These are phyloP conservation scores for Eucidaris tribuloides DNA, from an alignment of 35 echinoderm and acorn worm genomes.

Conservation along the genomic window DNA sequence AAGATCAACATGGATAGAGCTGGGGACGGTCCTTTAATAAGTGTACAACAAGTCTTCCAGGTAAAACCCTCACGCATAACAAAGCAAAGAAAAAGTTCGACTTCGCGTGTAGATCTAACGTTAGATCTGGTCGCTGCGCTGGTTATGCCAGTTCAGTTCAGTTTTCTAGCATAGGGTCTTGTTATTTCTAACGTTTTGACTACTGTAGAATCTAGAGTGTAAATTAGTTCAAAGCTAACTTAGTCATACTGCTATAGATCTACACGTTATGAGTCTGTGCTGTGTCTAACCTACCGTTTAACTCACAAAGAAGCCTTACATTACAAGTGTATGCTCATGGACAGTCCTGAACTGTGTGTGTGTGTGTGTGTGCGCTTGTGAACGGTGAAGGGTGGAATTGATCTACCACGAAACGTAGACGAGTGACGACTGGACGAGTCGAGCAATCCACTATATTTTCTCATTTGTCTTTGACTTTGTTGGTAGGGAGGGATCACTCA, in stretches of 20 bases:
- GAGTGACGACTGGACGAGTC: too few species aligned
- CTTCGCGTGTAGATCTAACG: neutral
- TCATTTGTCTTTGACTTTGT: too few species aligned
- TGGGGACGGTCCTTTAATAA: constrained; percentile 59
- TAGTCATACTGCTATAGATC: neutral
- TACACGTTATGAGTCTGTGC: too few species aligned
- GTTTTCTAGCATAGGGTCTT: neutral
- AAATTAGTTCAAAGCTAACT: neutral
- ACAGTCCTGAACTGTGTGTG: too few species aligned
- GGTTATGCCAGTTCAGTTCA: neutral
- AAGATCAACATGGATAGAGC: constrained; percentile 46
- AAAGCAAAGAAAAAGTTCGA: neutral
- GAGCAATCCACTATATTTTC: too few species aligned
- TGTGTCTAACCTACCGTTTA: too few species aligned
- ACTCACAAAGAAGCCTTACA: too few species aligned
- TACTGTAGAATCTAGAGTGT: neutral
- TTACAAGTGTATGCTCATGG: too few species aligned
- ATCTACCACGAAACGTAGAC: too few species aligned
- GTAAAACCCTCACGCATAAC: constrained; percentile 4
- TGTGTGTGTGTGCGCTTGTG: too few species aligned
- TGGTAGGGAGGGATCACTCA: too few species aligned
- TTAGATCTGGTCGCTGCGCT: neutral
- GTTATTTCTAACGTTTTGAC: neutral
- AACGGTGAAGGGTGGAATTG: too few species aligned
- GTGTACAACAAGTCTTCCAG: constrained; percentile 77